phyloP scores from a whole-genome alignment of 2,888 invertebrate genomes.

The Phrixothrix hirtus region DNA sequence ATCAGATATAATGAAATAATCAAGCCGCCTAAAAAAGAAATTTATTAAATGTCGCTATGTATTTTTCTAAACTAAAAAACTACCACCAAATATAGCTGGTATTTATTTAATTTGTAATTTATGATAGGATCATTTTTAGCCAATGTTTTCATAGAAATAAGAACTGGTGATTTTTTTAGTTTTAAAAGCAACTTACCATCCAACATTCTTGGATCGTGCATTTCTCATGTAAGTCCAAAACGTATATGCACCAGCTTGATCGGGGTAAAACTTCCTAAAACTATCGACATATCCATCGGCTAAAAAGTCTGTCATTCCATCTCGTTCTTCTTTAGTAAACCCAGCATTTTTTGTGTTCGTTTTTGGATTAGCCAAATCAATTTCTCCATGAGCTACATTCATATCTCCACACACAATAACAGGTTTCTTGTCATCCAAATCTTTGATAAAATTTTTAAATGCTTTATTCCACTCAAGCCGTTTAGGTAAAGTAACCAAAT shows the following conservation, averaged over 20 bases:
- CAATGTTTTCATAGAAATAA: too few relatives aligned
- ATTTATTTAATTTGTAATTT: too few relatives aligned
- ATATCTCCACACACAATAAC: constrained; percentile 96
- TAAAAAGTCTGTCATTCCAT: constrained; percentile 85
- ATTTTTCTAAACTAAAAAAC: too few relatives aligned
- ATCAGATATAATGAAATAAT: constrained; percentile 91
- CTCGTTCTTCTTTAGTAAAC: constrained; percentile 92
- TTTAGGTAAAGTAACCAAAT: constrained; percentile 83
- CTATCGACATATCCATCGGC: constrained; percentile 84
- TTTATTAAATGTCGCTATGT: too few relatives aligned
- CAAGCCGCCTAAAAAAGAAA: constrained; percentile 96
- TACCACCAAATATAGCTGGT: too few relatives aligned
- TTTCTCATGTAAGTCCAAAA: constrained; percentile 96
- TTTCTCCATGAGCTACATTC: constrained; percentile 95
- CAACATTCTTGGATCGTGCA: constrained; percentile 85
- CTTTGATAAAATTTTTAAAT: constrained; percentile 77
- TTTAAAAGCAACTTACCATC: constrained; percentile 93
- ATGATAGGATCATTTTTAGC: too few relatives aligned
- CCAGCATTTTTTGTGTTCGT: constrained; percentile 91
- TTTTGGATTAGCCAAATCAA: constrained; percentile 94
- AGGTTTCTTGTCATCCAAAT: constrained; percentile 85
- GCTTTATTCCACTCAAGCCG: constrained; percentile 88
- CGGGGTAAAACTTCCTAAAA: constrained; percentile 85
- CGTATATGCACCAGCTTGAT: constrained; percentile 80
- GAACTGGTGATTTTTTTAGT: too few relatives aligned